Percentiles rank a stretch among this genome's conserved stretches.
phyloP scores from a whole-genome alignment of 1,140 invertebrate genomes.

The Caenorhabditis remanei region DNA sequence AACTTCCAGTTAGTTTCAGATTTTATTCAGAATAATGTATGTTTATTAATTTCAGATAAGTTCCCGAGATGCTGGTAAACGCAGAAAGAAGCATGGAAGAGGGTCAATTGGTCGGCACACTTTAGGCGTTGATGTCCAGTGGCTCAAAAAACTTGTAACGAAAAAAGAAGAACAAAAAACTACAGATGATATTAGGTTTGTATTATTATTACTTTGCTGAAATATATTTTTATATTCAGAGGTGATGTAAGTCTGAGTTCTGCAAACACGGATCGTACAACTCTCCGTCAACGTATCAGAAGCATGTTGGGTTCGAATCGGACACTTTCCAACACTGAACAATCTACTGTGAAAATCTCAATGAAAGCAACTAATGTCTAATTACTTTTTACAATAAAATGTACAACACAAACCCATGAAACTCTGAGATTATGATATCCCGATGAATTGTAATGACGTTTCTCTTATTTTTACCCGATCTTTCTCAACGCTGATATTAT shows the following conservation, averaged over 20 bases:
- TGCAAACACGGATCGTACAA: slow-evolving; percentile 36
- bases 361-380: slow-evolving; percentile 42
- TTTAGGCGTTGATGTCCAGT: slow-evolving; percentile 74
- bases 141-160: slow-evolving; percentile 72
- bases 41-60: slow-evolving; percentile 19
- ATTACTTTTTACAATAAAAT: neutral
- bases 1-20: slow-evolving; percentile 1
- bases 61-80: slow-evolving; percentile 6
- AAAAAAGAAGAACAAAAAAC: slow-evolving; percentile 59
- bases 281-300: slow-evolving; percentile 59
- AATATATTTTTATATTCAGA: neutral
- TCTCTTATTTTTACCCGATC: slow-evolving; percentile 23
- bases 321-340: slow-evolving; percentile 16
- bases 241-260: slow-evolving; percentile 39
- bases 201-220: neutral
- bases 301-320: slow-evolving; percentile 57
- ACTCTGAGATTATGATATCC: slow-evolving; percentile 19
- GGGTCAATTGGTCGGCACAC: slow-evolving; percentile 72
- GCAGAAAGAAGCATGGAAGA: slow-evolving; percentile 69
- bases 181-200: slow-evolving; percentile 40
- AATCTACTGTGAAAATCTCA: slow-evolving; percentile 24
- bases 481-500: neutral
- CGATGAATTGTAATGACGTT: neutral
- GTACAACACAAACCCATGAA: neutral
- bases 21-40: neutral